These are phyloP conservation scores for Pegea sp. DNA, from an alignment of 23 tunicate species.

Conservation along the genomic window DNA sequence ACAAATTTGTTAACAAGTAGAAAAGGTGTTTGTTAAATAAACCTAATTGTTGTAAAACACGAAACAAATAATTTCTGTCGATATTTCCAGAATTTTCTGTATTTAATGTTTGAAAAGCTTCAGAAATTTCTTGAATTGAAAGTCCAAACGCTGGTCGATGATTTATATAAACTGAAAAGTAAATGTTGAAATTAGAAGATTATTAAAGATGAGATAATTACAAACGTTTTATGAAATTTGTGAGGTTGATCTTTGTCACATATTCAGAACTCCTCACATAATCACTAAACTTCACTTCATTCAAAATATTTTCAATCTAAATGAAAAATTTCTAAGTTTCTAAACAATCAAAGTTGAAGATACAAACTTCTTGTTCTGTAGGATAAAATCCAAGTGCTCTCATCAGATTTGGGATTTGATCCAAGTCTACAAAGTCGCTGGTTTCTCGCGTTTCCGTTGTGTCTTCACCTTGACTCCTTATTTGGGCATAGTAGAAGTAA, in stretches of 20 bases:
- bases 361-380: constrained; percentile 60
- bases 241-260: constrained; percentile 61
- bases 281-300: constrained; percentile 80
- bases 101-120: constrained; percentile 52
- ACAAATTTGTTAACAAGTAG: background rate
- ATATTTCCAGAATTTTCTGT: background rate
- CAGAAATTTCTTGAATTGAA: constrained; percentile 31
- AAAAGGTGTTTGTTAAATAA: background rate
- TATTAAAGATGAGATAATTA: background rate
- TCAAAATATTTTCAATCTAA: constrained; percentile 87
- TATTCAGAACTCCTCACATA: constrained; percentile 76
- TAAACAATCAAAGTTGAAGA: background rate
- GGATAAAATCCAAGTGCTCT: constrained; percentile 93
- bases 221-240: constrained; percentile 59
- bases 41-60: constrained; percentile 43
- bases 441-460: constrained; percentile 58
- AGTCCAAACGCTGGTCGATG: constrained; percentile 98
- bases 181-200: background rate
- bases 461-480: constrained; percentile 71
- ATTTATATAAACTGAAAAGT: constrained; percentile 56
- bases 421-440: constrained; percentile 42
- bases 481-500: constrained; percentile 84
- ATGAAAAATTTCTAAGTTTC: too few species aligned
- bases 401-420: constrained; percentile 78
- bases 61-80: constrained; percentile 15